These are phyloP conservation scores for Toxotes lorentzi DNA, from an alignment of 2,797 vertebrate species.

Conservation along the genomic window DNA sequence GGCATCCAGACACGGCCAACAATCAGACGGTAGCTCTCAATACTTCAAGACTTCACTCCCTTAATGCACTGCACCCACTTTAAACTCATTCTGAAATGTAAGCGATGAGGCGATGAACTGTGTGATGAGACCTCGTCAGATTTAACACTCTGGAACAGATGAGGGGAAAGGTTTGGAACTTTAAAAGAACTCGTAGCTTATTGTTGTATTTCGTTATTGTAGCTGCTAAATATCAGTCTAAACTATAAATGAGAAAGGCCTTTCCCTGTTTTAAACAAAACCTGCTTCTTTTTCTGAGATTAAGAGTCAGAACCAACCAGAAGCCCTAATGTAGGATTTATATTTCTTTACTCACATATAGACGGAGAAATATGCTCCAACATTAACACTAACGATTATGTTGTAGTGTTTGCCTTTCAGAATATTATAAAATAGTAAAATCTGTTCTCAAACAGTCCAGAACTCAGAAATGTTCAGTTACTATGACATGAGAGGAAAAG, in stretches of 20 bases:
- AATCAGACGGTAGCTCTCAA: slow-evolving; percentile 58
- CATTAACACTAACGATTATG: not conserved
- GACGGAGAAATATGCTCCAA: not conserved
- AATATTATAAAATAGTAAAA: too few relatives aligned
- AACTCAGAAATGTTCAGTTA: too few relatives aligned
- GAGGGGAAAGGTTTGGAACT: not conserved
- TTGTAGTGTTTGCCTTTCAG: too few relatives aligned
- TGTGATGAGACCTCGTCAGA: not conserved
- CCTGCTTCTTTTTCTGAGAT: not conserved
- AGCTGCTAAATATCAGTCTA: too few relatives aligned
- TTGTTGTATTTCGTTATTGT: too few relatives aligned
- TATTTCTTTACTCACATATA: not conserved
- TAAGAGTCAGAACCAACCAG: not conserved
- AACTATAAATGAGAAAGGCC: not conserved
- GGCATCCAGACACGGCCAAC: slow-evolving; percentile 58
- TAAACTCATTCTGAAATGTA: not conserved
- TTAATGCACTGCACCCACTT: slow-evolving; percentile 2
- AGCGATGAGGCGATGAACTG: not conserved
- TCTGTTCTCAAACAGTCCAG: too few relatives aligned
- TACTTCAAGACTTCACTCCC: not conserved
- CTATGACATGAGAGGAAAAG: too few relatives aligned
- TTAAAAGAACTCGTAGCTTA: not conserved
- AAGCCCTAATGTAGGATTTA: too few relatives aligned
- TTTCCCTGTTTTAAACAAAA: not conserved
- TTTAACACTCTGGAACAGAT: not conserved